These are phyloP conservation scores for Siderastrea radians DNA, from an alignment of 92 coral and sea anemone genomes.

Conservation along the genomic window DNA sequence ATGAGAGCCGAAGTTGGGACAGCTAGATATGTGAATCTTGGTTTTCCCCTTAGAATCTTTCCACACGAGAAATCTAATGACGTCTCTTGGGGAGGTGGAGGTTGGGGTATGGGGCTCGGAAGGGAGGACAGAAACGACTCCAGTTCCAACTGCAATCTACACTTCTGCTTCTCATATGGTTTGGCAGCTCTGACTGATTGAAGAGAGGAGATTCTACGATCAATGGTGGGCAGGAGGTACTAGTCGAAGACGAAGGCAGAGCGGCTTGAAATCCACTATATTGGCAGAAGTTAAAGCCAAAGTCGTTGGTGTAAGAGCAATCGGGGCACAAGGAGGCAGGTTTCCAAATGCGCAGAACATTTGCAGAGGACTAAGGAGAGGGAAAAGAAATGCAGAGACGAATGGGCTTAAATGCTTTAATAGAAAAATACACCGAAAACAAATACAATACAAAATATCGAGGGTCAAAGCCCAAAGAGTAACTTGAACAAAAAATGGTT, in stretches of 20 bases:
- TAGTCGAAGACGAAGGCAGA: neutral
- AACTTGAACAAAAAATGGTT: neutral
- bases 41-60: conserved; percentile 32
- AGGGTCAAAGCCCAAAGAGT: neutral
- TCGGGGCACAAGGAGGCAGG: conserved; percentile 50
- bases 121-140: neutral
- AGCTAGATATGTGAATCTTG: conserved; percentile 15
- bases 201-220: neutral
- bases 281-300: conserved; percentile 27
- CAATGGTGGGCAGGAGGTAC: conserved; percentile 6
- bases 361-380: neutral
- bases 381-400: neutral
- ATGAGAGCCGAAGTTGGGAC: conserved; percentile 25
- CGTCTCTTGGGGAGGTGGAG: conserved; percentile 23
- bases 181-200: neutral
- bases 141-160: too few relatives aligned
- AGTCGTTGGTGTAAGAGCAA: conserved; percentile 36
- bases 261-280: conserved; percentile 16
- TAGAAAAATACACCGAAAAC: neutral
- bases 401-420: neutral
- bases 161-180: too few relatives aligned
- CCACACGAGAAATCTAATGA: conserved; percentile 44
- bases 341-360: conserved; percentile 45
- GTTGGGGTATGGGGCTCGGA: conserved; percentile 21
- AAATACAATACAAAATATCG: neutral